Conservation (phyloP, 1,140 invertebrate species). For the Potamilus streckersoni region DNA sequence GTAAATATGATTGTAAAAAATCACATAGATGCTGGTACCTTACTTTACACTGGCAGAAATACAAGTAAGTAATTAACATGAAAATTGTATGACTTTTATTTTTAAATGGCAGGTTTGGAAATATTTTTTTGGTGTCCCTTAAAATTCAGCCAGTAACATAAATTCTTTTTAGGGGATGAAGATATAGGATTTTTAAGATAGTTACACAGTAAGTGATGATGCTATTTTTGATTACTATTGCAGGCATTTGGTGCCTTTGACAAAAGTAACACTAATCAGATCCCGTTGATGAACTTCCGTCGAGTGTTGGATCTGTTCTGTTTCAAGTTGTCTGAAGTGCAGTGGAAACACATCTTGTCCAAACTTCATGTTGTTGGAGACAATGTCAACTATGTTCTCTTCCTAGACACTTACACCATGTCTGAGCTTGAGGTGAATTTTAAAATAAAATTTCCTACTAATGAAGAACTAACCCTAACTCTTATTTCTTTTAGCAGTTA, state of each 20-base stretch:
- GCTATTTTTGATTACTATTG: constrained; percentile 19
- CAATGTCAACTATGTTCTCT: constrained; percentile 52
- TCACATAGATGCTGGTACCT: no score
- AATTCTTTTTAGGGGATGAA: neutral
- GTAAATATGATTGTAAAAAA: no score
- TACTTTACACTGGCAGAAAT: no score
- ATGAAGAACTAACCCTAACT: no score
- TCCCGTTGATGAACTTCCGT: constrained; percentile 53
- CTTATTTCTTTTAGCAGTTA: no score
- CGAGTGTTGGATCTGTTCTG: constrained; percentile 60
- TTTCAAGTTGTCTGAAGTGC: constrained; percentile 56
- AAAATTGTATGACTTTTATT: no score
- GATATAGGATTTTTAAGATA: no score
- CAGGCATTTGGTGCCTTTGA: constrained; percentile 63
- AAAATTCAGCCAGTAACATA: no score
- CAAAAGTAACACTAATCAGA: constrained; percentile 45
- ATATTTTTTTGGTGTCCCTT: no score
- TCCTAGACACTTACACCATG: constrained; percentile 46
- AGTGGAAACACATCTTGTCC: constrained; percentile 54
- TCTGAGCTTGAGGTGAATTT: constrained; percentile 43
- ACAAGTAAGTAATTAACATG: no score
- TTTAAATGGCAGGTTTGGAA: no score
- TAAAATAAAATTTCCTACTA: neutral
- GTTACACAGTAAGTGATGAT: no score
- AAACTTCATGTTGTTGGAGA: constrained; percentile 44